These are phyloP conservation scores for Macrosteles quadrilineatus DNA, from an alignment of 1,140 invertebrate genomes.

Conservation along the genomic window DNA sequence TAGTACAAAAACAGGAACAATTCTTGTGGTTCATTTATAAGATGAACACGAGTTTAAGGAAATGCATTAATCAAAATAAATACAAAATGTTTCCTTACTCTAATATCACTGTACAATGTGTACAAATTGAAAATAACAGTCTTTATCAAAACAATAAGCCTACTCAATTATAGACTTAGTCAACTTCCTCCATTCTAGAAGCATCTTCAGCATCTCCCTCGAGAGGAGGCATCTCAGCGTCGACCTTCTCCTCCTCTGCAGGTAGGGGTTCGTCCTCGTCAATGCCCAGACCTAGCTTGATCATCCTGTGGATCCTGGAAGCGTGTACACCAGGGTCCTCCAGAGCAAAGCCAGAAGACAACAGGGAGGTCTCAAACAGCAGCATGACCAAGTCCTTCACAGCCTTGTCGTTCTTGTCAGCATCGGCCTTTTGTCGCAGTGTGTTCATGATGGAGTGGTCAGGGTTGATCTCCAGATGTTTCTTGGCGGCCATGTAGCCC, in stretches of 20 bases:
- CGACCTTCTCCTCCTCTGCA: conserved; percentile 63
- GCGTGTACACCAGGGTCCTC: conserved; percentile 88
- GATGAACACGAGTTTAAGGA: neutral
- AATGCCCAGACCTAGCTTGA: conserved; percentile 94
- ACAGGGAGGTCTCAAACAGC: conserved; percentile 86
- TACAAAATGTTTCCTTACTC: neutral
- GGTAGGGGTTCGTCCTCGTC: conserved; percentile 86
- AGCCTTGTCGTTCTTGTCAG: conserved; percentile 96
- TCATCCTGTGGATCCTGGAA: conserved; percentile 87
- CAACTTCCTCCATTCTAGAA: conserved; percentile 98
- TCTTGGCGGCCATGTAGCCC: conserved; percentile 98
- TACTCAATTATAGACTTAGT: conserved; percentile 64
- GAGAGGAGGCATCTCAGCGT: conserved; percentile 70
- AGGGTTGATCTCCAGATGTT: conserved; percentile 97
- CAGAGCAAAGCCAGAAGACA: conserved; percentile 89
- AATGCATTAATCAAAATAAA: conserved; percentile 6
- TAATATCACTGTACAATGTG: conserved; percentile 4
- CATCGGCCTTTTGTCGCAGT: conserved; percentile 86
- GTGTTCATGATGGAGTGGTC: conserved; percentile 94
- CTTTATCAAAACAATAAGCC: conserved; percentile 33
- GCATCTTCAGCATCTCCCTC: conserved; percentile 91
- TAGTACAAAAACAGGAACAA: conserved; percentile 17
- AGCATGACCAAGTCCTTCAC: conserved; percentile 93
- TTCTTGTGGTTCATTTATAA: neutral
- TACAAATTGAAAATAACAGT: conserved; percentile 6